These are phyloP conservation scores for Eristalinus sepulchralis DNA, from an alignment of 2,888 invertebrate genomes.

Conservation along the genomic window DNA sequence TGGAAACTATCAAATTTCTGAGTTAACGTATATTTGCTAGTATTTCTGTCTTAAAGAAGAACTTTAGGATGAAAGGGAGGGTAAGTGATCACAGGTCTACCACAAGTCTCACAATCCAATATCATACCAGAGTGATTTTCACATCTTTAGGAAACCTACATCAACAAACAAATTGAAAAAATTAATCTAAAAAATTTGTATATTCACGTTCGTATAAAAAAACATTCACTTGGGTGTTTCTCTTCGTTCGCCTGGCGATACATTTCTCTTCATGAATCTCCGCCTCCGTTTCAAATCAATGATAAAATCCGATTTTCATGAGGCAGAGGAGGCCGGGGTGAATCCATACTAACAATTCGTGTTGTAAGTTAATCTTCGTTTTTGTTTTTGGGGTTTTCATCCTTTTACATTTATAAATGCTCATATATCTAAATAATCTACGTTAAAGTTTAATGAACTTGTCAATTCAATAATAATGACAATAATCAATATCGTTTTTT, in stretches of 20 bases:
- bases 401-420: constrained; percentile 58
- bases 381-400: background rate
- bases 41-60: no score
- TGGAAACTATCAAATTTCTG: no score
- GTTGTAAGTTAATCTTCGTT: background rate
- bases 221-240: constrained; percentile 44
- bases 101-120: constrained; percentile 45
- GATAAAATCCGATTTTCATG: constrained; percentile 9
- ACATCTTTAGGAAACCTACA: constrained; percentile 28
- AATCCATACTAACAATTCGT: constrained; percentile 47
- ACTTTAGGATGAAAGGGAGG: no score
- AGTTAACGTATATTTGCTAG: no score
- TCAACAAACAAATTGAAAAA: constrained; percentile 19
- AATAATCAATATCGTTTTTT: constrained; percentile 67
- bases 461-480: constrained; percentile 68
- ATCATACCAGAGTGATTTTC: background rate
- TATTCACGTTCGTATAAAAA: constrained; percentile 28
- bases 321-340: constrained; percentile 12
- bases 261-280: constrained; percentile 20
- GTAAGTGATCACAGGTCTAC: background rate
- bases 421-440: constrained; percentile 69
- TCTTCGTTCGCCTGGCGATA: constrained; percentile 55
- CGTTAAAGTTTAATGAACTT: constrained; percentile 58
- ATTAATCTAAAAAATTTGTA: constrained; percentile 11
- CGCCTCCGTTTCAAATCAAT: constrained; percentile 26